phyloP scores from a whole-genome alignment of 2,888 invertebrate genomes.

The Heliconius erato region DNA sequence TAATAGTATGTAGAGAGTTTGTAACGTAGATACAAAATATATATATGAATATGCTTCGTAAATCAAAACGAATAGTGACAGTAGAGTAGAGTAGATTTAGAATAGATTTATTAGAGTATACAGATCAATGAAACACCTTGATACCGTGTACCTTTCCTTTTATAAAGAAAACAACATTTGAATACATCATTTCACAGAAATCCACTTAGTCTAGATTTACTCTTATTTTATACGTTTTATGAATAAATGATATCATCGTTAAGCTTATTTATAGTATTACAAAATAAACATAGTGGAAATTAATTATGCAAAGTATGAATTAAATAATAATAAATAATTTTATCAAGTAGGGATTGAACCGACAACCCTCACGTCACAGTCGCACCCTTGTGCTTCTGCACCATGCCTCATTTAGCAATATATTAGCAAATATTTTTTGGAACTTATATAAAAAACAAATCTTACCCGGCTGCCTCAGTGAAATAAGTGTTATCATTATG shows the following conservation, averaged over 20 bases:
- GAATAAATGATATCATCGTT: neutral
- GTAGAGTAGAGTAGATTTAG: neutral
- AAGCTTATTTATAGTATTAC: neutral
- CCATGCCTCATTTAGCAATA: too few species aligned
- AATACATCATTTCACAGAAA: neutral
- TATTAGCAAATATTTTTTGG: too few species aligned
- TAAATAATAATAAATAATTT: too few species aligned
- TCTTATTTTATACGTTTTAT: neutral
- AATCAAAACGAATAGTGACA: neutral
- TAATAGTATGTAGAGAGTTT: too few species aligned
- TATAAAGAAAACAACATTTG: neutral
- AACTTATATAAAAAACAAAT: neutral
- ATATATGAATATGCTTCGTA: neutral
- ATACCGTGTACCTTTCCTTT: neutral
- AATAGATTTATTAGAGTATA: neutral
- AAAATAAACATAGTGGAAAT: neutral
- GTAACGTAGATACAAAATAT: too few species aligned
- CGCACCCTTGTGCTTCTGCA: too few species aligned
- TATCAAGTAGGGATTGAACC: too few species aligned
- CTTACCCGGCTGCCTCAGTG: constrained; percentile 89
- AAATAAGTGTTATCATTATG: constrained; percentile 94
- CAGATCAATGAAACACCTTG: neutral
- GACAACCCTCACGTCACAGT: too few species aligned
- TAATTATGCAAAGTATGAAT: too few species aligned
- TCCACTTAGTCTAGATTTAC: neutral